Evolutionary conservation across 2,113 vertebrate species (phyloP).

Genomic region (pig (Sus scrofa)): T2T-Sscrofa CM000812.6:149663501-149664000

Average conservation of each 20-base stretch:
- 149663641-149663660: neutral
- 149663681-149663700: neutral
- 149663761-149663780: neutral
- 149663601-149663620: neutral
- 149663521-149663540: no score
- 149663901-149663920: no score
- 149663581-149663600: neutral
- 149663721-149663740: neutral
- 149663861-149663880: neutral
- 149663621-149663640: neutral
- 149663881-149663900: no score
- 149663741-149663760: neutral
- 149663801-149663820: neutral
- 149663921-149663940: no score
- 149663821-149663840: neutral
- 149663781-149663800: neutral
- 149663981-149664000: neutral
- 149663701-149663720: neutral
- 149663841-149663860: neutral
- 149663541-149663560: no score
- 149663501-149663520: no score
- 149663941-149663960: fast-evolving
- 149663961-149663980: neutral
- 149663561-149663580: no score
- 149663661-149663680: neutral